Base-by-base conservation (phyloP, 2,113 vertebrate species). In the Mastomys coucha region DNA sequence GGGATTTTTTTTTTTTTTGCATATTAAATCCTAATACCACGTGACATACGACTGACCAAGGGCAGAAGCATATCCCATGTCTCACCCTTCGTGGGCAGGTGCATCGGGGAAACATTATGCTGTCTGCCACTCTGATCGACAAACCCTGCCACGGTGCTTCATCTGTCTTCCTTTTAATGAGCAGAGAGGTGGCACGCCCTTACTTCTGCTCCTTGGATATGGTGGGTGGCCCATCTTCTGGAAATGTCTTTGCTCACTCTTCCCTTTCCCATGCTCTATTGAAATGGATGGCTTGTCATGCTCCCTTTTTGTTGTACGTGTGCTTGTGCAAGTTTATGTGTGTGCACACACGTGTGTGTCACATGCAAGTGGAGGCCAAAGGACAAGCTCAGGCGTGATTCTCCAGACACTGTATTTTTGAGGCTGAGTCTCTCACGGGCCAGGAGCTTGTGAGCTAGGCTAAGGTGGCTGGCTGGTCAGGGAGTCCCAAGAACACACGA, bases 51-150 rank as follows among this genome's bases (percentile, higher is more conserved):
- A 7, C 31, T 2, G 0, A 31, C 51, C 0, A 13, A 1, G 42
- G 60, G 36, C 2, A 31, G 70, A 53, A 19, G 12, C 14, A 3
- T 0, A 16, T 22, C 3, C 12, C 4, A 22, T 22, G 8, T 39
- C 16, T 17, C 2, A 5, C 1, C 0, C 0, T 16, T 22, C 7
- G 1, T 9, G 9, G 36, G 33, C 8, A 7, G 9, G 42, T 22
- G 1, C 6, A 9, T 7, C 4, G 49, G 6, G 12, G 80, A 22
- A 19, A 0, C 12, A 26, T 0, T 19, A 26, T 0, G 1, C 28
- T 73, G 0, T 0, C 12, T 24, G 7, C 31, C 16, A 31, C 24
- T 13, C 65, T 60, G 42, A 19, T 42, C 7, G 51, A 26, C 22
- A 17, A n/a, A n/a, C 7, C 1, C 2, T 60, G 49, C 16, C 16